phyloP scores from a whole-genome alignment of 2,888 invertebrate species.

The Oasisia sp. region DNA sequence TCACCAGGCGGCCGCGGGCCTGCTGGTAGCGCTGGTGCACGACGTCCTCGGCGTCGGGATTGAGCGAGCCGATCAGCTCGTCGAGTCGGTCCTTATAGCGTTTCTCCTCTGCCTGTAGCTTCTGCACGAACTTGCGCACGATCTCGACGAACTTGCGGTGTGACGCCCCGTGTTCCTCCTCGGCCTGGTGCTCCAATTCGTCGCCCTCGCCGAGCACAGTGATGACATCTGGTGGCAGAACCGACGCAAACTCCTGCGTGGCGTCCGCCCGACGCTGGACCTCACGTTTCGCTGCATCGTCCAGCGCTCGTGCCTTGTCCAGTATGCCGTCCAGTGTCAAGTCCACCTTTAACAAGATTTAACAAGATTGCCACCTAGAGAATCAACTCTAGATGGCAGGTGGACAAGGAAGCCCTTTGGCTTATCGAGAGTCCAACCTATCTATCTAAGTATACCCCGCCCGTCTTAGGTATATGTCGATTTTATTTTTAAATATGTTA shows the following conservation, averaged over 20 bases:
- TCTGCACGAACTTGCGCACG: constrained; percentile 55
- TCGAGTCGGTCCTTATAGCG: constrained; percentile 39
- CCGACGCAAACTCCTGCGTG: constrained; percentile 51
- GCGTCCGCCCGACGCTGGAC: constrained; percentile 57
- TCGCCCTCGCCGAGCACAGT: constrained; percentile 55
- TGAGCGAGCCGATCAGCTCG: constrained; percentile 55
- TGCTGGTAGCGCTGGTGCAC: constrained; percentile 53
- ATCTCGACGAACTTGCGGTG: constrained; percentile 56
- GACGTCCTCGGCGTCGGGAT: constrained; percentile 57
- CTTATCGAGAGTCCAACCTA: too few relatives aligned
- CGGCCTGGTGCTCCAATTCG: constrained; percentile 38
- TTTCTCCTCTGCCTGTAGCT: constrained; percentile 57
- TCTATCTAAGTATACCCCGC: too few relatives aligned
- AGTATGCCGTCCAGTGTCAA: constrained; percentile 20
- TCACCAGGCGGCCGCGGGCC: constrained; percentile 49
- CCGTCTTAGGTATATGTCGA: too few relatives aligned
- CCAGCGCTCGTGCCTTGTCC: constrained; percentile 47
- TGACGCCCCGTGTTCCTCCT: constrained; percentile 46
- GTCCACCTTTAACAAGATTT: too few relatives aligned
- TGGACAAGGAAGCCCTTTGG: too few relatives aligned
- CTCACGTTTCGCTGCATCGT: constrained; percentile 54
- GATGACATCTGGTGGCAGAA: constrained; percentile 57
- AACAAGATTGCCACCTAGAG: too few relatives aligned
- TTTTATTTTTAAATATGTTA: too few relatives aligned
- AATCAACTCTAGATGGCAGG: too few relatives aligned